These are phyloP conservation scores for Cephonodes hylas DNA, from an alignment of 2,888 invertebrate species.

Conservation along the genomic window DNA sequence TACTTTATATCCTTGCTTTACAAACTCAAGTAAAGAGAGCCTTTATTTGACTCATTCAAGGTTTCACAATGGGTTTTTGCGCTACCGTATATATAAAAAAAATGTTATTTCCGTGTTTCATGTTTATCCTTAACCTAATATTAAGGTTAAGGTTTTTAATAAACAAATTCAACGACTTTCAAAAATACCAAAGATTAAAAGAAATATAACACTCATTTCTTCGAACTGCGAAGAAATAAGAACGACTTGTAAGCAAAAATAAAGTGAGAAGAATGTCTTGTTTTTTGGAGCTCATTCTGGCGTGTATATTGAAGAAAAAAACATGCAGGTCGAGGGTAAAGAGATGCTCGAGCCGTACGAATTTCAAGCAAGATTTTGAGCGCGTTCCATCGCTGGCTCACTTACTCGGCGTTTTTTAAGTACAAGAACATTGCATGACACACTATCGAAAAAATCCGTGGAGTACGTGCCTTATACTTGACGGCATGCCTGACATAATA, in stretches of 20 bases:
- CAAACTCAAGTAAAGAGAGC: no score
- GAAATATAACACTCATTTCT: background rate
- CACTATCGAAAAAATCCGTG: background rate
- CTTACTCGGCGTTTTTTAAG: background rate
- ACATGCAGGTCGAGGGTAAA: background rate
- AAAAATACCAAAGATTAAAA: constrained; percentile 15
- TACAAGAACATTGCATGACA: background rate
- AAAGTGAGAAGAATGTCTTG: background rate
- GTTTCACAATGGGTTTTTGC: no score
- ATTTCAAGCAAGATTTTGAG: background rate
- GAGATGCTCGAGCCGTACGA: background rate
- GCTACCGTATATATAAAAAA: no score
- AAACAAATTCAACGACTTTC: no score
- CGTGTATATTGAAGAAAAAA: background rate
- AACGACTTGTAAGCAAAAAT: background rate
- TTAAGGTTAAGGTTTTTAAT: no score
- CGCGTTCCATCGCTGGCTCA: background rate
- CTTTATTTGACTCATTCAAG: no score
- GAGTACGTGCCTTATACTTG: background rate
- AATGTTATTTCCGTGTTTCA: no score
- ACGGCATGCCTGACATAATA: no score
- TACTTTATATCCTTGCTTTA: no score
- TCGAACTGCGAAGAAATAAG: background rate
- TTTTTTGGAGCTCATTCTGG: background rate
- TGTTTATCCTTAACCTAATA: no score